phyloP scores from a whole-genome alignment of 2,888 invertebrate genomes.

The Masnerella sp. region DNA sequence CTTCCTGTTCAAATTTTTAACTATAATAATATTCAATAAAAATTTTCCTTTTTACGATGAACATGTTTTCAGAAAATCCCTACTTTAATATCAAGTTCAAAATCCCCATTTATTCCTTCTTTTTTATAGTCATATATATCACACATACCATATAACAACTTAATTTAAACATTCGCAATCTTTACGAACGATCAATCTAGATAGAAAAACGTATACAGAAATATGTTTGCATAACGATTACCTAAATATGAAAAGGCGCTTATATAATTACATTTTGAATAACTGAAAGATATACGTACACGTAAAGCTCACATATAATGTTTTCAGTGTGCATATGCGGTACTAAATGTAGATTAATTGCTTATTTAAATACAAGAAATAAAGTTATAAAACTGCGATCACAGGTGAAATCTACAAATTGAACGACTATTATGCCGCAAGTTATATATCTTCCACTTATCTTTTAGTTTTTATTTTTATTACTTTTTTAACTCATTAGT shows the following conservation, averaged over 20 bases:
- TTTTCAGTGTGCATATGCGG: not conserved
- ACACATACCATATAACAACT: too few species aligned
- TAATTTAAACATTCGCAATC: slow-evolving; percentile 12
- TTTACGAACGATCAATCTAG: slow-evolving; percentile 17
- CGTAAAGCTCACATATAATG: not conserved
- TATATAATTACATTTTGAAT: slow-evolving; percentile 12
- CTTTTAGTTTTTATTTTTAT: too few species aligned
- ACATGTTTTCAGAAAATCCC: too few species aligned
- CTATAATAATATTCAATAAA: too few species aligned
- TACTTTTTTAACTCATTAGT: too few species aligned
- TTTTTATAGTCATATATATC: too few species aligned
- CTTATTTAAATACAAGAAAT: not conserved
- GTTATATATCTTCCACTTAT: not conserved
- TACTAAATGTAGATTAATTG: not conserved
- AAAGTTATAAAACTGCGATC: slow-evolving; percentile 3
- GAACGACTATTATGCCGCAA: too few species aligned
- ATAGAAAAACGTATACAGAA: slow-evolving; percentile 16
- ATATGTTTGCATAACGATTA: slow-evolving; percentile 12
- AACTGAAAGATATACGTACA: not conserved
- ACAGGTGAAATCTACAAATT: too few species aligned
- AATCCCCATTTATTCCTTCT: too few species aligned
- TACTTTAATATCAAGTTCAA: too few species aligned
- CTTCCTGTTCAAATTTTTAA: too few species aligned
- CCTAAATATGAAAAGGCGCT: slow-evolving; percentile 13
- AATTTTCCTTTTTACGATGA: too few species aligned